Evolutionary conservation across 2,797 vertebrate species (phyloP), one percentile per base, ranked within the genome.

Genomic region (Gymnoscopelus microlampas): DNA sequence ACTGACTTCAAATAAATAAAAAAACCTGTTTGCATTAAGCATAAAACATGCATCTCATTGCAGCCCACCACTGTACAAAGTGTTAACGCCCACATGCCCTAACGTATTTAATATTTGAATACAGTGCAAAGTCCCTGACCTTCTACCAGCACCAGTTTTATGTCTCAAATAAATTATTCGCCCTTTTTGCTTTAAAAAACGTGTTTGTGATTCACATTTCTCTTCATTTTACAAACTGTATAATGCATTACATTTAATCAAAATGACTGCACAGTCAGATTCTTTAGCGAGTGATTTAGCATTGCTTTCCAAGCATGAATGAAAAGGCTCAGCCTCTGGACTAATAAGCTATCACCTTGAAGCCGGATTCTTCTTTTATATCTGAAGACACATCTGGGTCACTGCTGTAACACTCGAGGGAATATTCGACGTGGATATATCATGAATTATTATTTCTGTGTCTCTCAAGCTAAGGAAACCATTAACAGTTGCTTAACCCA

Each of bases 361-460:
- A 79, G 81, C 59, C 70, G 63, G 58, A 63, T 64, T 76, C 53
- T 66, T 80, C 63, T 78, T 78, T 84, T 84, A 80, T 83, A 79
- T 74, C 56, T 64, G 58, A 71, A 73, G 83, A 88, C 80, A 87
- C 80, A 78, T 88, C 67, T 77, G 77, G 81, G 87, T 83, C 81
- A 87, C 59, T 54, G 35, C 3, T 49, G 9, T 49, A 58, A 15
- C 65, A 23, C 26, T 60, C n/a, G n/a, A 60, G 53, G 66, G 49
- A 23, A 53, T 35, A 26, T 15, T 14, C 48, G 51, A 13, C 5
- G 26, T 5, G 1, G 23, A 60, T 62, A 23, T 63, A n/a, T 13
- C 26, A 13, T 51, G 14, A 5, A 54, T 54, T 19, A 23, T 47
- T 56, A 26, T 56, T 60, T 11, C 7, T 4, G 15, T 60, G 32